Percentiles rank a stretch among this genome's conserved stretches.
Conservation (phyloP, 2,888 invertebrate species). For the Byasa hedistus region DNA sequence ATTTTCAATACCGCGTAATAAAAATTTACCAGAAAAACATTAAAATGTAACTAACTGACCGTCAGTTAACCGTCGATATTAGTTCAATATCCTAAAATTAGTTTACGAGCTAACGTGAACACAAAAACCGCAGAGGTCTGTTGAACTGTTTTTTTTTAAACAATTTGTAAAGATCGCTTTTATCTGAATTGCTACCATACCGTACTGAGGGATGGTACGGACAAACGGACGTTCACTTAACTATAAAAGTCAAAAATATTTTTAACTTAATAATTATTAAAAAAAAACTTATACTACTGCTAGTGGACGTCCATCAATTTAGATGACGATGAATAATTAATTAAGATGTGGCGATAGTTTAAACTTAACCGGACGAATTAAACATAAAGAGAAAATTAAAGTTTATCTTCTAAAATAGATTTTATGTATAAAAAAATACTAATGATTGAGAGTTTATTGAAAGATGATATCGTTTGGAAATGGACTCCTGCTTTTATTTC, state of each 20-base stretch:
- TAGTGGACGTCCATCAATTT: neutral
- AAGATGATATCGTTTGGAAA: too few species aligned
- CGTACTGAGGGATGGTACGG: slow-evolving; percentile 45
- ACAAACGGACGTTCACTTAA: slow-evolving; percentile 43
- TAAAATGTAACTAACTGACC: neutral
- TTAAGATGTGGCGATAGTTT: too few species aligned
- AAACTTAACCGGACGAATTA: too few species aligned
- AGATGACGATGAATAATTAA: too few species aligned
- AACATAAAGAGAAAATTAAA: too few species aligned
- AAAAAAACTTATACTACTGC: too few species aligned
- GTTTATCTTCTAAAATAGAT: too few species aligned
- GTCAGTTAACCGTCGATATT: neutral
- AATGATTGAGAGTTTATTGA: too few species aligned
- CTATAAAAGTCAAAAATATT: too few species aligned
- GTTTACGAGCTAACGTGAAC: neutral
- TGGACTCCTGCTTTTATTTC: too few species aligned
- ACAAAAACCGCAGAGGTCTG: slow-evolving; percentile 14
- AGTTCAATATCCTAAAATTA: slow-evolving; percentile 17
- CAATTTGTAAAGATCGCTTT: slow-evolving; percentile 72
- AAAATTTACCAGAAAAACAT: neutral
- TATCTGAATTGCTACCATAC: slow-evolving; percentile 79
- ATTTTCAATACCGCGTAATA: neutral
- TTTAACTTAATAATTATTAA: too few species aligned
- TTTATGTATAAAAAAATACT: too few species aligned
- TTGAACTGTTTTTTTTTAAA: slow-evolving; percentile 55